Evolutionary conservation across 2,113 vertebrate species (phyloP).

Genomic region (Lipophrys pholis): DNA sequence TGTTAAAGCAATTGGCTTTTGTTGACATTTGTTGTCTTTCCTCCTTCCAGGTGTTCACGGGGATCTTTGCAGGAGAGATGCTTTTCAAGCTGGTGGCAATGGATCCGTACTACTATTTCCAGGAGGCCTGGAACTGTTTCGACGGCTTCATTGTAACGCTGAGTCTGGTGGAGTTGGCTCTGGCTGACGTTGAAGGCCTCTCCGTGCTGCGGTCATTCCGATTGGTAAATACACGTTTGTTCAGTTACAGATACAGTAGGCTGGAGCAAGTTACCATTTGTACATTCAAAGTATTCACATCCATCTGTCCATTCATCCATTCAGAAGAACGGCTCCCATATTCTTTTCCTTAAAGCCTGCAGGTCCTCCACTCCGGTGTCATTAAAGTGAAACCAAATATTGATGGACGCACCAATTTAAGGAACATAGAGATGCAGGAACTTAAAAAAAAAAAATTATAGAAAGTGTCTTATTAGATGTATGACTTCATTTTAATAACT

Average conservation of each 20-base stretch:
- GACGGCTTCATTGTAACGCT: constrained; percentile 98
- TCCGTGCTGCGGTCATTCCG: constrained; percentile 98
- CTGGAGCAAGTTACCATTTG: too few relatives aligned
- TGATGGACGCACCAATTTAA: too few relatives aligned
- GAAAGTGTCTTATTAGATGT: too few relatives aligned
- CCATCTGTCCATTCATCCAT: too few relatives aligned
- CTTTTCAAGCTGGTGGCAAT: constrained; percentile 97
- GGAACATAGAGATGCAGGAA: too few relatives aligned
- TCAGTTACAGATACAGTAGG: background rate
- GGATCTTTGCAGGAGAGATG: constrained; percentile 99
- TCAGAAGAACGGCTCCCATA: too few relatives aligned
- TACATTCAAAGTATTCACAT: too few relatives aligned
- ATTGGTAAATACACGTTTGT: constrained; percentile 85
- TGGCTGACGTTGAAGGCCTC: constrained; percentile 95
- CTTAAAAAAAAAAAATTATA: too few relatives aligned
- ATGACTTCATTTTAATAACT: too few relatives aligned
- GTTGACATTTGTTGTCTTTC: constrained; percentile 25
- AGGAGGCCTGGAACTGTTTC: constrained; percentile 99
- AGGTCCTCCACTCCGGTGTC: too few relatives aligned
- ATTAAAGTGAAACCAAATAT: too few relatives aligned
- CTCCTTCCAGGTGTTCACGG: constrained; percentile 92
- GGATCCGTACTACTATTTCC: constrained; percentile 99
- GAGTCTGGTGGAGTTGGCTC: constrained; percentile 95
- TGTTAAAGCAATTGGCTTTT: constrained; percentile 11
- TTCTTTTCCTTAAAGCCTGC: too few relatives aligned